Percentiles rank a stretch among this genome's conserved stretches.
Conservation (phyloP, 2,888 invertebrate genomes). For the Spisula subtruncata region DNA sequence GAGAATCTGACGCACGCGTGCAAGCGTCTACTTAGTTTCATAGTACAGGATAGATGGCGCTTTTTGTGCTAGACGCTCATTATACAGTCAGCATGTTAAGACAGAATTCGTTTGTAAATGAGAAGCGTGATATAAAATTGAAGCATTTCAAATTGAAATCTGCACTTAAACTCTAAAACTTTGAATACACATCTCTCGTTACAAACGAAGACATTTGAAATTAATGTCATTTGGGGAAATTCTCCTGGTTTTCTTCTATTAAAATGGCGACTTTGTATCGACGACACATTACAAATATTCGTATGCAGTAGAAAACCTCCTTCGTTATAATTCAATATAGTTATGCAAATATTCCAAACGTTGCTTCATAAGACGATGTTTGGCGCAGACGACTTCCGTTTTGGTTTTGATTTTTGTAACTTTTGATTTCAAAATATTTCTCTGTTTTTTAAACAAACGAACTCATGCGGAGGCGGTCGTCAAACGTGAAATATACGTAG, state of each 20-base stretch:
- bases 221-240: not conserved
- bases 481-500: conserved; percentile 21
- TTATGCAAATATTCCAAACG: not conserved
- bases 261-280: not conserved
- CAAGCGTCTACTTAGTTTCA: conserved; percentile 38
- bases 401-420: not conserved
- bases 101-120: not conserved
- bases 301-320: not conserved
- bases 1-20: conserved; percentile 50
- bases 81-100: conserved; percentile 10
- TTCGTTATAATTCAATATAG: not conserved
- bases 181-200: not conserved
- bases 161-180: conserved; percentile 8
- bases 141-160: conserved; percentile 17
- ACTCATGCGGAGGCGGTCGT: not conserved
- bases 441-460: not conserved
- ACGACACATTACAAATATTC: not conserved
- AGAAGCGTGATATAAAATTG: not conserved
- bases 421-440: not conserved
- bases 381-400: not conserved
- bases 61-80: conserved; percentile 27
- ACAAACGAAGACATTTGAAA: not conserved
- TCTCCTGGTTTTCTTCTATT: conserved; percentile 5
- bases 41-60: conserved; percentile 30
- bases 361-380: not conserved